Evolutionary conservation across 2,113 vertebrate genomes (phyloP).

Genomic region (Strigops habroptila): DNA sequence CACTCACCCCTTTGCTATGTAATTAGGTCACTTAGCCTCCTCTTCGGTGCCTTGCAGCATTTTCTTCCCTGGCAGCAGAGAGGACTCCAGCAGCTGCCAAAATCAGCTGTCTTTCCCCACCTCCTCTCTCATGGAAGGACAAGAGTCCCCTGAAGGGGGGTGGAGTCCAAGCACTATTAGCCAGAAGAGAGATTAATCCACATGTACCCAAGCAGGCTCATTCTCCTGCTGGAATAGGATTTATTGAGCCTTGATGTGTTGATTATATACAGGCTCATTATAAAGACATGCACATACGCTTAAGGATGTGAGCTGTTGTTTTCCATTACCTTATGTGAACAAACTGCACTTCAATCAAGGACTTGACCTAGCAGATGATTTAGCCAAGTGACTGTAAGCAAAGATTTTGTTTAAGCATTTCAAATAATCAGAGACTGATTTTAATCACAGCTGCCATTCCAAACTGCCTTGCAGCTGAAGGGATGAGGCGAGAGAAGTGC

Average conservation of each 20-base stretch:
- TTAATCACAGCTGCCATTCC: not conserved
- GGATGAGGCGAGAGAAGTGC: not conserved
- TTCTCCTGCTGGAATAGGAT: not conserved
- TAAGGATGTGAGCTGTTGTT: conserved; percentile 5
- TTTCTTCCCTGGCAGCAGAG: not conserved
- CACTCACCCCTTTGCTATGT: not conserved
- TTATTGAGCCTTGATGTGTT: not conserved
- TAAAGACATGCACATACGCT: not conserved
- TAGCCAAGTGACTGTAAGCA: not conserved
- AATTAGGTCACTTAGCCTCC: conserved; percentile 40
- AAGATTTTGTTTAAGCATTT: conserved; percentile 14
- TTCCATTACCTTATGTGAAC: conserved; percentile 19
- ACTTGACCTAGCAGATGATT: not conserved
- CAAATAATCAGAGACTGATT: not conserved
- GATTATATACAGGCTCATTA: conserved; percentile 1
- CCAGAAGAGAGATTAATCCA: not conserved
- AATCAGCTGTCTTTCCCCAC: not conserved
- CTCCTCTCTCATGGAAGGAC: not conserved
- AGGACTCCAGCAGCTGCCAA: conserved; percentile 9
- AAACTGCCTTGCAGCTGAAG: not conserved
- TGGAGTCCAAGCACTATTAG: not conserved
- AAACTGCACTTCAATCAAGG: conserved; percentile 11
- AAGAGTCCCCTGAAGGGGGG: not conserved
- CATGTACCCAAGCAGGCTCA: not conserved
- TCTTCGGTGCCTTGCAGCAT: not conserved